phyloP scores from a whole-genome alignment of 2,113 vertebrate species.

The Urocynchramus pylzowi region DNA sequence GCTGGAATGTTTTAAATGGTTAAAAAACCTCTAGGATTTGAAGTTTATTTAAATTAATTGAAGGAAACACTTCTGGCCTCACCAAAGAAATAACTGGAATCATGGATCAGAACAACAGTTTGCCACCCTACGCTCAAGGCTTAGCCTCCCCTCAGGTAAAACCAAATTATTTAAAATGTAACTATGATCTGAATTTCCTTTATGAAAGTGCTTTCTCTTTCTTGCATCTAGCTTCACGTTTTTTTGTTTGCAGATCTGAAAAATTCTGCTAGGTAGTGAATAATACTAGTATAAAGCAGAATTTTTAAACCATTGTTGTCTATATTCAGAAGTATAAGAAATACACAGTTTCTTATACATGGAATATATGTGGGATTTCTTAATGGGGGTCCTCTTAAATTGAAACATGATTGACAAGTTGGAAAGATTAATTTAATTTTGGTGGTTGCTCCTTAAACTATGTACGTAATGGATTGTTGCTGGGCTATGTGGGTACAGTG shows the following conservation, averaged over 20 bases:
- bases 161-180: not conserved
- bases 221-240: not conserved
- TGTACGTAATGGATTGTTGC: accelerated
- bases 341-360: accelerated
- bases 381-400: not conserved
- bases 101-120: constrained; percentile 98
- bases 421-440: not conserved
- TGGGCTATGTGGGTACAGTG: not conserved
- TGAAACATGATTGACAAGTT: not conserved
- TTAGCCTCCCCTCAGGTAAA: constrained; percentile 94
- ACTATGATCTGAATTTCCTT: not conserved
- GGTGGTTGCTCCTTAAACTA: not conserved
- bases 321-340: not conserved
- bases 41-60: not conserved
- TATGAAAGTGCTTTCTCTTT: not conserved
- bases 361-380: not conserved
- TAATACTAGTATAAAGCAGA: not conserved
- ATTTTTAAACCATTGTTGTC: not conserved
- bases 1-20: constrained; percentile 57
- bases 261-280: not conserved
- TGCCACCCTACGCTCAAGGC: constrained; percentile 88
- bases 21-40: not conserved
- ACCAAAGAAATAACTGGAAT: constrained; percentile 49
- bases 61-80: not conserved
- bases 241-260: not conserved